phyloP scores from a whole-genome alignment of 2,888 invertebrate genomes.

The Mythimna lalbum region DNA sequence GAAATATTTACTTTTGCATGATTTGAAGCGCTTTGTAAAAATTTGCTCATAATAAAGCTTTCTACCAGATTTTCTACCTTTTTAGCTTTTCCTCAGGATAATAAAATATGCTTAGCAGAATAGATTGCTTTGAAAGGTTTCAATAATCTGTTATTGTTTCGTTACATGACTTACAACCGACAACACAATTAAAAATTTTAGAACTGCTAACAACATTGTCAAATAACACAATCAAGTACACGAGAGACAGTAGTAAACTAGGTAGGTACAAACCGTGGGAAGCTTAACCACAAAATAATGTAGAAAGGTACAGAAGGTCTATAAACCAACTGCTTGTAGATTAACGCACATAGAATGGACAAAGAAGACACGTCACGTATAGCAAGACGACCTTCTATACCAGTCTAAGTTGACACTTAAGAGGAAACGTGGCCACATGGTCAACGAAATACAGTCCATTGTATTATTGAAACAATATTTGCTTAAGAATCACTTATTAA shows the following conservation, averaged over 20 bases:
- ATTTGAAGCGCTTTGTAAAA: conserved; percentile 33
- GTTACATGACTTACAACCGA: conserved; percentile 46
- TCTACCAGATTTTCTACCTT: not conserved
- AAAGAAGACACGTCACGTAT: not conserved
- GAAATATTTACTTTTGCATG: conserved; percentile 51
- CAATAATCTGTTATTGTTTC: conserved; percentile 39
- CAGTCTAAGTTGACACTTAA: not conserved
- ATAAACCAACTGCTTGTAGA: not conserved
- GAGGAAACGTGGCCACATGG: not conserved
- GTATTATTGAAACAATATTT: not conserved
- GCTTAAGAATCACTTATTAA: not conserved
- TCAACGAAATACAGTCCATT: not conserved
- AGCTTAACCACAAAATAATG: conserved; percentile 2
- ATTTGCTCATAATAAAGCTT: conserved; percentile 41
- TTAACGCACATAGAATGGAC: no score
- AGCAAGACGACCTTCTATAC: not conserved
- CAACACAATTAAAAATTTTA: conserved; percentile 35
- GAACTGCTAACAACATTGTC: conserved; percentile 47
- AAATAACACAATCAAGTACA: conserved; percentile 50
- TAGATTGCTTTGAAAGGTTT: conserved; percentile 22
- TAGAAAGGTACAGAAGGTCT: not conserved
- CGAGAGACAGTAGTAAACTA: conserved; percentile 46
- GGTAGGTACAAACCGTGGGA: conserved; percentile 36
- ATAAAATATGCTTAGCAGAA: conserved; percentile 39
- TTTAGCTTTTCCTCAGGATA: conserved; percentile 19